Conservation (phyloP, 2,113 vertebrate genomes). For the Pachycephala philippinensis region DNA sequence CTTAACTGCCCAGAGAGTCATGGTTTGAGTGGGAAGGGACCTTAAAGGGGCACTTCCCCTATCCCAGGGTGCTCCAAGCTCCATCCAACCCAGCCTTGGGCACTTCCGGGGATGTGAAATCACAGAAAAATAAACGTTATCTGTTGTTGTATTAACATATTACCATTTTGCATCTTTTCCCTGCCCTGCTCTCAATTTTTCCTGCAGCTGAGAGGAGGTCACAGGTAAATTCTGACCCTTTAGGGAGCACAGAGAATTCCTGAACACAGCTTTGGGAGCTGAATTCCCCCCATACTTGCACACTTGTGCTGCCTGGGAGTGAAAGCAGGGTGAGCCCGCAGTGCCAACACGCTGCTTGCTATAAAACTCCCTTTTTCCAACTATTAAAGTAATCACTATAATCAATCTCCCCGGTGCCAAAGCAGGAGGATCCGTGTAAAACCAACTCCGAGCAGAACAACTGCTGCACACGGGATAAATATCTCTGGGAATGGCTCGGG, state of each 20-base stretch:
- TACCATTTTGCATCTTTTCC: background rate
- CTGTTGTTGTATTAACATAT: background rate
- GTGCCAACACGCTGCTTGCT: slow-evolving; percentile 8
- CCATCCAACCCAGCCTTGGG: background rate
- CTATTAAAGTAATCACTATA: slow-evolving; percentile 60
- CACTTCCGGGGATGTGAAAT: background rate
- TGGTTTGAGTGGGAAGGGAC: background rate
- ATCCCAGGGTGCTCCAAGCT: background rate
- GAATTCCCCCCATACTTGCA: background rate
- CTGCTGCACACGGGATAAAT: slow-evolving; percentile 55
- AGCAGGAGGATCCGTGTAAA: slow-evolving; percentile 18
- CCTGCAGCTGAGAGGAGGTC: background rate
- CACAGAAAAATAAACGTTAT: background rate
- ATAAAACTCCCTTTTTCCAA: slow-evolving; percentile 51
- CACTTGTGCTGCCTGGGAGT: background rate
- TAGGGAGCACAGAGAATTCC: background rate
- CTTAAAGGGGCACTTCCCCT: background rate
- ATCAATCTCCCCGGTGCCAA: slow-evolving; percentile 56
- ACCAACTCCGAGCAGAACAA: slow-evolving; percentile 33
- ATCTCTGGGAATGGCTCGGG: slow-evolving; percentile 46
- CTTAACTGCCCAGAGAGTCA: background rate
- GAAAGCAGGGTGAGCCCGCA: background rate
- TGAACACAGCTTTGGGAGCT: background rate
- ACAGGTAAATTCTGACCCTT: background rate
- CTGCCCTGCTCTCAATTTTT: background rate